Evolutionary conservation across 2,888 invertebrate species (phyloP), one percentile per base, ranked within the genome.

Genomic region (Epistrophe grossulariae): DNA sequence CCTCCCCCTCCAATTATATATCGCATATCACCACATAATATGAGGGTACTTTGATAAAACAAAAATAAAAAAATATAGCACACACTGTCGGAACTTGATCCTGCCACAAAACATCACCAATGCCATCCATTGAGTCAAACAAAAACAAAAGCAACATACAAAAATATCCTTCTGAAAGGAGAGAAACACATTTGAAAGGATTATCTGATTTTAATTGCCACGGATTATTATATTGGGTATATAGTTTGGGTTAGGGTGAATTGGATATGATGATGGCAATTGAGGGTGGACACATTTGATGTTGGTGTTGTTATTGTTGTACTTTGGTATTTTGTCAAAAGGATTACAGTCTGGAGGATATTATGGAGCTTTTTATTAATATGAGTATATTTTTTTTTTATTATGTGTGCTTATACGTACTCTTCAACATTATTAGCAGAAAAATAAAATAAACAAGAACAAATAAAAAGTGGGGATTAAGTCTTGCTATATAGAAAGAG

Each of bases 151-250:
- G 13, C 55, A 55, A 38, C 10, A 43, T 10, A 62, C 0, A 45
- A 31, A 50, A 31, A 50, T 38, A 50, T 50, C 68, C 78, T 79
- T 6, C n/a, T 62, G 62, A 62, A 77, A 77, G 60, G 80, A 72
- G 80, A 72, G 77, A 81, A 80, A 81, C 45, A 72, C 77, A 84
- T 81, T 81, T 77, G 81, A 84, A 78, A 70, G 81, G 81, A 77
- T 84, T 84, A 81, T 80, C 80, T 80, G 81, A 81, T 84, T 80
- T 84, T 84, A 84, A 84, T 84, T 84, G 84, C 81, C 72, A 68
- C 55, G 84, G 84, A 84, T 84, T 84, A 84, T 84, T 80, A 73
- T 77, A 81, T 83, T 72, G 79, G 55, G 6, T 6, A 13, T 15
- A 13, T 38, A 59, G 40, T 50, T 55, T 45, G 57, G 62, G 64